Conservation (phyloP, 2,888 invertebrate genomes). For the Platerodrilus igneus region DNA sequence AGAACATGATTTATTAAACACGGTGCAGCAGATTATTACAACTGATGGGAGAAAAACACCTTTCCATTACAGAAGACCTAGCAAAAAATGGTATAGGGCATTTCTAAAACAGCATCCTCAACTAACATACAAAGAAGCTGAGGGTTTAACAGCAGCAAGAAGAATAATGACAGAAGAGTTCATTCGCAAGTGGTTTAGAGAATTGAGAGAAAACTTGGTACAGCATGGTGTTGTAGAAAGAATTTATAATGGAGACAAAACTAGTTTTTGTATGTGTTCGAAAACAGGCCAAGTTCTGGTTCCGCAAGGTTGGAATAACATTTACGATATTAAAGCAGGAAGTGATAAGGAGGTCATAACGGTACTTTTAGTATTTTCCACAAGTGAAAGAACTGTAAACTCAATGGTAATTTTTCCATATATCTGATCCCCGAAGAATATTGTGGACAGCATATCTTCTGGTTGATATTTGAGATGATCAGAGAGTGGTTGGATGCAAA, state of each 20-base stretch:
- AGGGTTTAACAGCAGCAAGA: too few species aligned
- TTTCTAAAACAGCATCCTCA: conserved; percentile 8
- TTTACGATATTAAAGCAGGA: conserved; percentile 35
- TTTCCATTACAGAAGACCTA: conserved; percentile 7
- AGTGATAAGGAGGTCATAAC: conserved; percentile 36
- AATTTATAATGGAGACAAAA: conserved; percentile 40
- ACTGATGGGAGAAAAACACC: too few species aligned
- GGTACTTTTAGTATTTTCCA: conserved; percentile 37
- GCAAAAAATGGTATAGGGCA: conserved; percentile 7
- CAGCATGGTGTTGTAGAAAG: too few species aligned
- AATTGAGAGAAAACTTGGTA: too few species aligned
- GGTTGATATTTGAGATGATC: conserved; percentile 35
- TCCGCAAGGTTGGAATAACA: conserved; percentile 23
- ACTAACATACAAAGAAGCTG: too few species aligned
- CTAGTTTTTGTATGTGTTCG: conserved; percentile 36
- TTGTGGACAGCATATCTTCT: conserved; percentile 30
- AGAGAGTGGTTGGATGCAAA: conserved; percentile 31
- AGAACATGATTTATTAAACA: background rate
- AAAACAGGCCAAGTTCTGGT: conserved; percentile 33
- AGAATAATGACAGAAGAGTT: too few species aligned
- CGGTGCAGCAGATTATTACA: too few species aligned
- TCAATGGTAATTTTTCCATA: conserved; percentile 23
- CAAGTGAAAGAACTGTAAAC: conserved; percentile 31
- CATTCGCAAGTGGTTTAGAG: too few species aligned
- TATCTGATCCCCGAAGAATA: conserved; percentile 12